Base-by-base conservation (phyloP, 1,140 invertebrate genomes). In the Lepeophtheirus salmonis region DNA sequence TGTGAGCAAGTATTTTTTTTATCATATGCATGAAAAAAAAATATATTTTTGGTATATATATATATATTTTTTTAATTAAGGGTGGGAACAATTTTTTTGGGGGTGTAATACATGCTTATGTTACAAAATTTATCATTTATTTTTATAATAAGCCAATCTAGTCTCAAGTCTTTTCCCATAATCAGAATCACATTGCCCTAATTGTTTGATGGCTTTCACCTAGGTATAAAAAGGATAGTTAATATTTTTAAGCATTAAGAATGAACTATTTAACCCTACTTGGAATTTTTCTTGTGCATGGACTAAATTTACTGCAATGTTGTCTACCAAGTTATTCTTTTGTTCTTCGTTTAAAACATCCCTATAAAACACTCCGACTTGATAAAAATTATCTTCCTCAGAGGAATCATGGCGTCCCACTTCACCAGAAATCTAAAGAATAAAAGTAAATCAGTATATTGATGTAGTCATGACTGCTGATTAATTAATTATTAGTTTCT, bases 381-480 rank as follows among this genome's bases (percentile, higher is more conserved):
- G 94, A 0, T 78, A 76, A 70, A 81, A 96, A 70, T 97, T 92
- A 67, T 97, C 90, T 64, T 91, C 88, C 67, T 88, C 80, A 1
- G 78, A 79, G 48, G 79, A 81, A 64, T 92, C 84, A 69, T 83
- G 85, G 53, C 90, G 70, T 2, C 50, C 64, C 18, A 79, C 76
- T 65, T 80, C 76, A 21, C 76, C 79, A 62, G 69, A 61, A n/a
- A n/a, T n/a, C 71, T 53, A 25, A 58, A 54, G 49, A 66, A 73
- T 13, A 65, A 65, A 12, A 48, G 41, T 12, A 12, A n/a, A n/a
- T n/a, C n/a, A n/a, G n/a, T n/a, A n/a, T n/a, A n/a, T n/a, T n/a
- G n/a, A n/a, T n/a, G n/a, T n/a, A n/a, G n/a, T n/a, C n/a, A n/a
- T n/a, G n/a, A n/a, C n/a, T n/a, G n/a, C n/a, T n/a, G n/a, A n/a